These are phyloP conservation scores for Isurus oxyrinchus DNA, from an alignment of 2,113 vertebrate species.

Conservation along the genomic window DNA sequence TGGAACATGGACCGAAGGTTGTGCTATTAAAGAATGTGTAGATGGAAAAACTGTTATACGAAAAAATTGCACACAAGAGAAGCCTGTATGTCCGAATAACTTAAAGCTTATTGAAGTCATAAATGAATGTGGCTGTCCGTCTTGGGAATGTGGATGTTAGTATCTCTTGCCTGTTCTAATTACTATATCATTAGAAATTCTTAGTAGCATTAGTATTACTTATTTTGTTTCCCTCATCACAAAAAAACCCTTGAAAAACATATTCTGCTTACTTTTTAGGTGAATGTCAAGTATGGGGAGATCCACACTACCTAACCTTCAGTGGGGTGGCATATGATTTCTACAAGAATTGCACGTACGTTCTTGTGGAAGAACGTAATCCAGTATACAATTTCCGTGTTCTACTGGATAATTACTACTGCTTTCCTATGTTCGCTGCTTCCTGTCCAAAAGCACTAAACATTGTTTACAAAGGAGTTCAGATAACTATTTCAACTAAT, in stretches of 20 bases:
- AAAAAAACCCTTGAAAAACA: not conserved
- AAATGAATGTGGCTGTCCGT: constrained; percentile 53
- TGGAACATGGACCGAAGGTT: constrained; percentile 52
- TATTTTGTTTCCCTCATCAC: not conserved
- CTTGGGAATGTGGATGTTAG: constrained; percentile 59
- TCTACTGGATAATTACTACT: constrained; percentile 54
- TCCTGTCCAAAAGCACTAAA: constrained; percentile 54
- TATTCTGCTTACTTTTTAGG: constrained; percentile 46
- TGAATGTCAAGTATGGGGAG: constrained; percentile 57
- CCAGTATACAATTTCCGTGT: constrained; percentile 50
- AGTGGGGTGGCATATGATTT: constrained; percentile 49
- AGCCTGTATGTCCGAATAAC: constrained; percentile 48
- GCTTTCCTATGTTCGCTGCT: not conserved
- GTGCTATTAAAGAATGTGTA: constrained; percentile 46
- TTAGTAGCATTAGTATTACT: not conserved
- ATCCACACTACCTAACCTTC: constrained; percentile 62
- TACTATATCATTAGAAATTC: not conserved
- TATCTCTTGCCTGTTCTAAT: constrained; percentile 21
- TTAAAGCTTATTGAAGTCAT: constrained; percentile 39
- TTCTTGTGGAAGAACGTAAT: constrained; percentile 54
- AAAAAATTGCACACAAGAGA: not conserved
- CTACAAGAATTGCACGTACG: constrained; percentile 53
- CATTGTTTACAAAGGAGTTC: constrained; percentile 48
- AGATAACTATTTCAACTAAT: constrained; percentile 43
- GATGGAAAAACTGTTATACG: not conserved